phyloP scores from a whole-genome alignment of 1,140 invertebrate genomes.

The Brachionus sp. region DNA sequence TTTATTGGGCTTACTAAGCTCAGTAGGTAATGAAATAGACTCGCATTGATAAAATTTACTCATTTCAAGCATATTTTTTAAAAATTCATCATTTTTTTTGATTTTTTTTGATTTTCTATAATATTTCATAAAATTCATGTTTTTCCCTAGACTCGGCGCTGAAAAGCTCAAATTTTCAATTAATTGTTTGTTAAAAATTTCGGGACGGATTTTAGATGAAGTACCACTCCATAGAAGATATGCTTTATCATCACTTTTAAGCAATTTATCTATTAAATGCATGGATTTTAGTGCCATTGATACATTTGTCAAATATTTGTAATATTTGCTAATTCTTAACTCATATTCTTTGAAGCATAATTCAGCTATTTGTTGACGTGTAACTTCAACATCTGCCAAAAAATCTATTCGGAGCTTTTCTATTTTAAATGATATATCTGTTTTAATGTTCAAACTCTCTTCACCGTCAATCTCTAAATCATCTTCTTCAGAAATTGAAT shows the following conservation, averaged over 20 bases:
- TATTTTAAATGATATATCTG: slow-evolving; percentile 5
- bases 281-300: not conserved
- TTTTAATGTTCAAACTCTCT: not conserved
- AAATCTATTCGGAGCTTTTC: slow-evolving; percentile 22
- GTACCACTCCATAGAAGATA: slow-evolving; percentile 15
- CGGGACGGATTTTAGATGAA: not conserved
- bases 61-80: slow-evolving; percentile 4
- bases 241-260: slow-evolving; percentile 6
- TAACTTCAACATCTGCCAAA: not conserved
- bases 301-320: not conserved
- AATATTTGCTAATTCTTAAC: not conserved
- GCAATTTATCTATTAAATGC: slow-evolving; percentile 2
- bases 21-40: slow-evolving; percentile 72
- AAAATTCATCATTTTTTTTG: slow-evolving; percentile 1
- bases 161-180: slow-evolving; percentile 14
- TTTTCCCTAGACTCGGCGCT: slow-evolving; percentile 16
- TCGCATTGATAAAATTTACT: slow-evolving; percentile 60
- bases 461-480: not conserved
- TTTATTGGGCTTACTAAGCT: slow-evolving; percentile 48
- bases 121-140: slow-evolving; percentile 14
- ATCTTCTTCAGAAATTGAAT: not conserved
- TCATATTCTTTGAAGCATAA: slow-evolving; percentile 66
- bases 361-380: slow-evolving; percentile 51
- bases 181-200: not conserved
- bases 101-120: slow-evolving; percentile 15